These are phyloP conservation scores for Phoxinus dragarum DNA, from an alignment of 2,797 vertebrate species.

Conservation along the genomic window DNA sequence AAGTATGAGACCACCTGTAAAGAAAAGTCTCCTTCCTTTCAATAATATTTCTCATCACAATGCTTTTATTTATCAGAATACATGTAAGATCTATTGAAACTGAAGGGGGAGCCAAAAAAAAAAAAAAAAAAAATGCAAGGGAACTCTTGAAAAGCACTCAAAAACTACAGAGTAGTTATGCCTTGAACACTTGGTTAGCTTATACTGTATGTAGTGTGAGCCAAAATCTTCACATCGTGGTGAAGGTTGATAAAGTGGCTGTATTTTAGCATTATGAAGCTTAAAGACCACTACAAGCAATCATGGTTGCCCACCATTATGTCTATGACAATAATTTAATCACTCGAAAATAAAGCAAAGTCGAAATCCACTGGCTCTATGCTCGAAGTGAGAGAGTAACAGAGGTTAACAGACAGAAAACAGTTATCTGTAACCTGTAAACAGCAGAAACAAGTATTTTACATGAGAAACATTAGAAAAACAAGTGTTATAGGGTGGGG, in stretches of 20 bases:
- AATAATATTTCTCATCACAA: constrained; percentile 49
- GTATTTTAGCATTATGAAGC: constrained; percentile 8
- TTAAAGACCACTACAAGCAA: constrained; percentile 9
- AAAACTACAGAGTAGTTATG: constrained; percentile 19
- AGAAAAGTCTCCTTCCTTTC: constrained; percentile 32
- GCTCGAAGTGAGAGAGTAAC: constrained; percentile 22
- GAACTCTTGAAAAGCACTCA: constrained; percentile 37
- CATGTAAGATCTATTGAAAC: constrained; percentile 37
- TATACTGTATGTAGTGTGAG: constrained; percentile 25
- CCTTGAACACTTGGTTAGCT: constrained; percentile 4
- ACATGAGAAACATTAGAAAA: constrained; percentile 42
- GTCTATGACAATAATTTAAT: constrained; percentile 37
- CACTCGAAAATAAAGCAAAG: constrained; percentile 31
- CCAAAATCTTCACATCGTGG: constrained; percentile 11
- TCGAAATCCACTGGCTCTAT: constrained; percentile 24
- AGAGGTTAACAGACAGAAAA: constrained; percentile 18
- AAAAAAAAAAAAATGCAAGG: neutral
- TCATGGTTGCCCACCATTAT: constrained; percentile 21
- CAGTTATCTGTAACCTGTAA: constrained; percentile 17
- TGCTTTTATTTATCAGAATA: constrained; percentile 61
- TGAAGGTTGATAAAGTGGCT: constrained; percentile 20
- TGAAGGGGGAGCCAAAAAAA: neutral
- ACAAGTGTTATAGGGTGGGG: constrained; percentile 42
- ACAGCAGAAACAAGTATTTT: constrained; percentile 37
- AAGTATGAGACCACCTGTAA: constrained; percentile 37